phyloP scores from a whole-genome alignment of 2,113 vertebrate species.

The Coreoperca whiteheadi region DNA sequence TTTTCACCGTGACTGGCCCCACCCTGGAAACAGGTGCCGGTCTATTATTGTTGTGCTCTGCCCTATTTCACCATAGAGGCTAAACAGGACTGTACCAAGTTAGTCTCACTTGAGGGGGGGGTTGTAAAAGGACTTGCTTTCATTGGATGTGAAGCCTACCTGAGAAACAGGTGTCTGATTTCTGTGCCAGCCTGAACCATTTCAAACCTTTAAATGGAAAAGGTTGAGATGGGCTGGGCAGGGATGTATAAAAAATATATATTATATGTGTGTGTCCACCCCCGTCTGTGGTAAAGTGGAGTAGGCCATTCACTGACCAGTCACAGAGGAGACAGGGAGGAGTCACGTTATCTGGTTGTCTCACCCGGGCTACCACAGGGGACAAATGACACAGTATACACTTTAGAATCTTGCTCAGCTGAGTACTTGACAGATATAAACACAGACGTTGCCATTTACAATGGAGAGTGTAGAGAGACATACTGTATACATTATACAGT shows the following conservation, averaged over 20 bases:
- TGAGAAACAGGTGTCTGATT: neutral
- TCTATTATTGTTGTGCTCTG: constrained; percentile 66
- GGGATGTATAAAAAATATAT: constrained; percentile 7
- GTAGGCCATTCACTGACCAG: constrained; percentile 54
- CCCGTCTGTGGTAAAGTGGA: constrained; percentile 46
- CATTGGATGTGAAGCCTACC: neutral
- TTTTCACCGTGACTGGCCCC: constrained; percentile 58
- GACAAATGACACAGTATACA: constrained; percentile 58
- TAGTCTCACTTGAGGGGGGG: constrained; percentile 42
- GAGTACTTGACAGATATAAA: constrained; percentile 5
- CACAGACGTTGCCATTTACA: constrained; percentile 14
- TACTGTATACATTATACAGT: neutral
- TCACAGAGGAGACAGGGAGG: constrained; percentile 65
- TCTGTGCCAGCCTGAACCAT: constrained; percentile 61
- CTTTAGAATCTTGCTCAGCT: constrained; percentile 24
- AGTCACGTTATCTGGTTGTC: constrained; percentile 48
- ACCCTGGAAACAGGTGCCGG: constrained; percentile 77
- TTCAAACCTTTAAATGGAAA: constrained; percentile 35
- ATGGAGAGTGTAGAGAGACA: constrained; percentile 40
- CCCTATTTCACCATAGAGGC: constrained; percentile 78
- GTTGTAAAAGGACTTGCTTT: neutral
- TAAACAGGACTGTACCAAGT: constrained; percentile 80
- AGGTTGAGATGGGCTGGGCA: neutral
- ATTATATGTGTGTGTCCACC: neutral
- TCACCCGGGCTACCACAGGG: constrained; percentile 16